Evolutionary conservation across 2,888 invertebrate species (phyloP).

Genomic region (Trichogramma dendrolimi): DNA sequence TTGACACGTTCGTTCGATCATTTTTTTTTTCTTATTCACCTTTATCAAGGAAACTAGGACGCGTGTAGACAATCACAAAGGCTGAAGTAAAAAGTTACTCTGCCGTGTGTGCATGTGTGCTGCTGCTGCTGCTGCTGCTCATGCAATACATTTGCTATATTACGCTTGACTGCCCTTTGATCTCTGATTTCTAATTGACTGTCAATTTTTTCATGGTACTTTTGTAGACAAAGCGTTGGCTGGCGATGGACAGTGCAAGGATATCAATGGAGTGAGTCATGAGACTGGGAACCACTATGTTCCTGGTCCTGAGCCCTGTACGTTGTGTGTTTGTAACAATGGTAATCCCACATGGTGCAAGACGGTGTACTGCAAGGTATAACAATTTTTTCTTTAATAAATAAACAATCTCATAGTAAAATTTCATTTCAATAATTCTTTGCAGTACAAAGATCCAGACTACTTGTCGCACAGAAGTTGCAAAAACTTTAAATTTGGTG

Average conservation of each 20-base stretch:
- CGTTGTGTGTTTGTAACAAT: conserved; percentile 81
- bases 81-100: too few species aligned
- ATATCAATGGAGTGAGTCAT: conserved; percentile 71
- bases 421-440: conserved; percentile 1
- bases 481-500: conserved; percentile 77
- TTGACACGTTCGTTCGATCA: too few species aligned
- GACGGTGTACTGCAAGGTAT: conserved; percentile 70
- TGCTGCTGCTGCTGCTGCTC: too few species aligned
- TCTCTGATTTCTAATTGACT: too few species aligned
- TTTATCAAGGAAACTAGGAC: too few species aligned
- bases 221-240: conserved; percentile 42
- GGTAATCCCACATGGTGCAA: conserved; percentile 81
- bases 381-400: background rate
- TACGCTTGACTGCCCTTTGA: too few species aligned
- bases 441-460: conserved; percentile 34
- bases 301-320: conserved; percentile 84
- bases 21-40: too few species aligned
- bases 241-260: conserved; percentile 66
- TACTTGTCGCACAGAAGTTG: conserved; percentile 62
- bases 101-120: too few species aligned
- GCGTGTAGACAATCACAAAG: too few species aligned
- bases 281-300: conserved; percentile 76
- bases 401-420: background rate
- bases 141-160: too few species aligned
- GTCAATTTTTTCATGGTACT: too few species aligned